phyloP scores from a whole-genome alignment of 2,113 vertebrate genomes.

The Chaetura pelagica region DNA sequence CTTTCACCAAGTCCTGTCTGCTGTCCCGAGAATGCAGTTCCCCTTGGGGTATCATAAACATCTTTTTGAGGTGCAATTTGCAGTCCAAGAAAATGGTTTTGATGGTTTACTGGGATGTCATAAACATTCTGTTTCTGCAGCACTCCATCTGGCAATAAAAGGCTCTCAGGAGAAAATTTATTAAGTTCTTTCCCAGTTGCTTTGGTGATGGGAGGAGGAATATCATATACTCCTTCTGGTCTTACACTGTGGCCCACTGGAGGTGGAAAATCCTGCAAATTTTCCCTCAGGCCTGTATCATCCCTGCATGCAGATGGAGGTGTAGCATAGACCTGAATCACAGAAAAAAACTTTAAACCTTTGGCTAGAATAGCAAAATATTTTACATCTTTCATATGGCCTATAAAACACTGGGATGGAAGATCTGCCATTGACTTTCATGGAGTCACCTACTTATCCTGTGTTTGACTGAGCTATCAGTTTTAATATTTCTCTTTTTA shows the following conservation, averaged over 20 bases:
- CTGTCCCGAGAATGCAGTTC: constrained; percentile 75
- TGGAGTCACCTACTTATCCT: background rate
- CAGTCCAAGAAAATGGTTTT: constrained; percentile 63
- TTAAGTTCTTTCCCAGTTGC: constrained; percentile 65
- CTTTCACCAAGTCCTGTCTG: constrained; percentile 64
- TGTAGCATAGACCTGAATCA: constrained; percentile 83
- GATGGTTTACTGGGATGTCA: constrained; percentile 77
- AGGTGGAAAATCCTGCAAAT: constrained; percentile 87
- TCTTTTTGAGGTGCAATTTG: constrained; percentile 77
- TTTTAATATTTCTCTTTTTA: background rate
- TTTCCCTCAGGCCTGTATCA: constrained; percentile 77
- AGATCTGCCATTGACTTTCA: background rate
- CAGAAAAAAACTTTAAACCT: constrained; percentile 8
- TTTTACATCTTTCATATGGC: background rate
- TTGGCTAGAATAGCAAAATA: background rate
- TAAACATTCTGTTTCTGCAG: constrained; percentile 77
- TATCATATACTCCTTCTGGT: constrained; percentile 89
- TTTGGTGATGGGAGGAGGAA: constrained; percentile 86
- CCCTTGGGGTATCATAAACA: constrained; percentile 89
- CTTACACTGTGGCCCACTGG: constrained; percentile 68
- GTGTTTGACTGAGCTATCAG: background rate
- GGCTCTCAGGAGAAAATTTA: constrained; percentile 79
- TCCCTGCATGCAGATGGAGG: constrained; percentile 77
- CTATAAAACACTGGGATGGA: background rate
- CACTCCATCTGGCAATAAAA: constrained; percentile 45